Base-by-base conservation (phyloP, 2,888 invertebrate genomes). In the Lepidochrysops patricia region DNA sequence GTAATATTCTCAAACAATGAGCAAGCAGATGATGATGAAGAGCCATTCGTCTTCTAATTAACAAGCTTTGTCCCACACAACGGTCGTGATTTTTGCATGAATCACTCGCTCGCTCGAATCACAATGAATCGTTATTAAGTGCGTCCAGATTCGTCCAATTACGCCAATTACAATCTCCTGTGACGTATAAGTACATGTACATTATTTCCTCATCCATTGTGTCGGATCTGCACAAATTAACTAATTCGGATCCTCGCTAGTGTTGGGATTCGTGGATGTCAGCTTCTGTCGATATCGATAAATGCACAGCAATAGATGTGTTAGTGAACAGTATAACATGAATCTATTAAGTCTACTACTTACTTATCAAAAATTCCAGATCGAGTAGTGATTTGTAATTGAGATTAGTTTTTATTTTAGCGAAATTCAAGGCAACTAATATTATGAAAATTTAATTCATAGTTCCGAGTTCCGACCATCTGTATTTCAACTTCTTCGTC, bases 111-210 rank as follows among this genome's bases (percentile, higher is more conserved):
- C 78, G 74, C 84, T 86, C 84, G 80, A 83, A 85, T 85, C 79
- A 83, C 87, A 86, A 89, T 87, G 79, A 79, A 72, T 73, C 82
- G 79, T 85, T 86, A 88, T 89, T 87, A 86, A 84, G 83, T 79
- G 79, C 81, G 80, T 81, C 82, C 86, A 88, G 88, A 87, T 89
- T 89, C 83, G 81, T 78, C 78, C 87, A 89, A 88, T 89, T 89
- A 89, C 82, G 80, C 82, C 87, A 88, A 89, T 88, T 89, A 88
- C 84, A 83, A 81, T 83, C 81, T 80, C 82, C 84, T 80, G 81
- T 82, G 80, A 79, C 76, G 74, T 75, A 74, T 76, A 74, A 77
- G 77, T 77, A 76, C 69, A 72, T 75, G 74, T 80, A 73, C 81
- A 83, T 86, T 85, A 85, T 86, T 84, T 88, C 85, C 86, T 86